phyloP scores from a whole-genome alignment of 2,113 vertebrate species.

The Macrotis lagotis region DNA sequence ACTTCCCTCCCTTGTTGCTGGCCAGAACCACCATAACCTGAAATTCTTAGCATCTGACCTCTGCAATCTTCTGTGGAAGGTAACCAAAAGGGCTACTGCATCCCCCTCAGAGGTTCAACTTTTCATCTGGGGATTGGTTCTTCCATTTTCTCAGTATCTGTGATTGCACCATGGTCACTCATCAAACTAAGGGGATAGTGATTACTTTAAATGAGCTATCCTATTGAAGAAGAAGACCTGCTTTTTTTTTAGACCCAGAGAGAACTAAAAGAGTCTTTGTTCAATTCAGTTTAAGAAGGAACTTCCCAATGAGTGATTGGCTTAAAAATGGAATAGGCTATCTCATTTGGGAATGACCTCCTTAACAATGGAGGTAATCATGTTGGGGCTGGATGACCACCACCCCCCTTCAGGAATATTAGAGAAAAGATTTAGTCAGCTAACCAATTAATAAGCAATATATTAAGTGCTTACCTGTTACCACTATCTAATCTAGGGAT shows the following conservation, averaged over 20 bases:
- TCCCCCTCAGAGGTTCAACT: background rate
- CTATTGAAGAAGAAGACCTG: background rate
- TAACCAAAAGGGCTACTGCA: background rate
- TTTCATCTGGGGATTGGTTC: background rate
- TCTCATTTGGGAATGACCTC: background rate
- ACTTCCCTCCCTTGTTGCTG: conserved; percentile 63
- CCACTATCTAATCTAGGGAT: background rate
- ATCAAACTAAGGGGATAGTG: background rate
- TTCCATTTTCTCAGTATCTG: background rate
- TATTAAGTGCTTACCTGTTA: background rate
- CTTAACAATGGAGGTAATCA: background rate
- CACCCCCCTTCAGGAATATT: background rate
- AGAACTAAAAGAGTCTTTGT: background rate
- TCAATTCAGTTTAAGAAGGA: background rate
- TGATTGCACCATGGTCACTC: background rate
- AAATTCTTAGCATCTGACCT: background rate
- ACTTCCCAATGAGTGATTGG: background rate
- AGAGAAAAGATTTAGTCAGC: background rate
- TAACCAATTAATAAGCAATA: background rate
- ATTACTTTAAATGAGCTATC: background rate
- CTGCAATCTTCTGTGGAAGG: background rate
- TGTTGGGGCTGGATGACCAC: background rate
- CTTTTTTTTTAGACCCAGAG: background rate
- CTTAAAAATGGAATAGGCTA: background rate
- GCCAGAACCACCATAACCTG: conserved; percentile 63